Base-by-base conservation (phyloP, 2,113 vertebrate species). In the Sarotherodon lohbergeri region DNA sequence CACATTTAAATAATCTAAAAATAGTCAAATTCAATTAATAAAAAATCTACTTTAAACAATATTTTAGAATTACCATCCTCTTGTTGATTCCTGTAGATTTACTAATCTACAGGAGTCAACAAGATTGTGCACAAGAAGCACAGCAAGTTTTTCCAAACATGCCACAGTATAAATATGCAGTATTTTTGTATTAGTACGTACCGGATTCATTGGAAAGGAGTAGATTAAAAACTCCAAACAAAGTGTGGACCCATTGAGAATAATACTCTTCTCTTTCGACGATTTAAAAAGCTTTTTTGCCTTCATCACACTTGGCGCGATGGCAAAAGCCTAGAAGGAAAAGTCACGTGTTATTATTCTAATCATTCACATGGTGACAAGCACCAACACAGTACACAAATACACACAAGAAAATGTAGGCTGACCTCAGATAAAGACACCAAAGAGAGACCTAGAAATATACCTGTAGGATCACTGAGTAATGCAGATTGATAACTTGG, bases 311-410 rank as follows among this genome's bases (percentile, higher is more conserved):
- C 14, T 6, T 1, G 68, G 80, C 83, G 93, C 80, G 8, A 17
- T 0, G 19, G 63, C 9, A 11, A 94, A 90, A 11, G 94, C 94
- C 94, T 95, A 19, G 48, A 59, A 50, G 24, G 3, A 34, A 86
- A 80, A 81, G 3, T 8, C 16, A 34, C 22, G 5, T 78, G 73
- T 34, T 52, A 78, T 29, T 52, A 52, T 52, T 78, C 27, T 8
- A 52, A n/a, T 78, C 19, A 52, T 52, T 24, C n/a, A 54, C 19
- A 54, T n/a, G 9, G 52, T 54, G 19, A 54, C 19, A 9, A 4
- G 8, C 8, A 22, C 52, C 52, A 9, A 39, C 19, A 54, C 4
- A 22, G 19, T 24, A 78, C 16, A 78, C 43, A 78, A 29, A 50
- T 27, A 50, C 24, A 78, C 22, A 27, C n/a, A 43, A 13, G 4